Evolutionary conservation across 2,888 invertebrate genomes (phyloP).

Genomic region (Trissolcus japonicus): DNA sequence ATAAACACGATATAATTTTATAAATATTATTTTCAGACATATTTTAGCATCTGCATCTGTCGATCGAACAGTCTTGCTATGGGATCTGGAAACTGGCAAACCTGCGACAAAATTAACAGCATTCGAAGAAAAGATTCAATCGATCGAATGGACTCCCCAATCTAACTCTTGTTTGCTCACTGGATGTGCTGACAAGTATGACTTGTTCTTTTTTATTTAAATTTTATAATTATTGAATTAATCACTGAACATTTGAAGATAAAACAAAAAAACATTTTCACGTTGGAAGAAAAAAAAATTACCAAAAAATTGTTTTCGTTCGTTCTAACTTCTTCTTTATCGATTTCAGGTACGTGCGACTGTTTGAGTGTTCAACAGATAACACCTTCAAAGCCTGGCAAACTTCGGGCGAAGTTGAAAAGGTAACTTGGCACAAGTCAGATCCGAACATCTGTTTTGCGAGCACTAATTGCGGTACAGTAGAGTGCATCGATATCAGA

Average conservation of each 20-base stretch:
- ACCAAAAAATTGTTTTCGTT: background rate
- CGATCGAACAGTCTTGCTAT: constrained; percentile 89
- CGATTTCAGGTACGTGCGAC: constrained; percentile 80
- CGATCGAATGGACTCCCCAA: constrained; percentile 88
- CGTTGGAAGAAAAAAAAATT: background rate
- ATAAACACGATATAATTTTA: constrained; percentile 6
- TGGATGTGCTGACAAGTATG: constrained; percentile 87
- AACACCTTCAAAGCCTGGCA: constrained; percentile 82
- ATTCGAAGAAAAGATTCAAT: constrained; percentile 90
- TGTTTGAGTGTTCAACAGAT: constrained; percentile 87
- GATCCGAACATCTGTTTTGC: constrained; percentile 88
- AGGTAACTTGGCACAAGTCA: constrained; percentile 88
- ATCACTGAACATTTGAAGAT: too few relatives aligned
- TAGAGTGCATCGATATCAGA: constrained; percentile 79
- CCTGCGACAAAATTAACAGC: constrained; percentile 85
- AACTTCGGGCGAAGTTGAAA: constrained; percentile 89
- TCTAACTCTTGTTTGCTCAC: constrained; percentile 89
- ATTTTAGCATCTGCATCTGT: constrained; percentile 95
- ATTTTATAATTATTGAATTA: background rate
- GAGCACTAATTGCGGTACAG: constrained; percentile 79
- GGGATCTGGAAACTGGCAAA: constrained; percentile 91
- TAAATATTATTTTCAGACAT: constrained; percentile 79
- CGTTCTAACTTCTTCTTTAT: constrained; percentile 38
- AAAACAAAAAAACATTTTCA: background rate
- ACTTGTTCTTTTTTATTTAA: constrained; percentile 17